A percentile compares a stretch with the other conserved stretches of the same genome.
Conservation (phyloP, 2,888 invertebrate species). For the Homarus gammarus region DNA sequence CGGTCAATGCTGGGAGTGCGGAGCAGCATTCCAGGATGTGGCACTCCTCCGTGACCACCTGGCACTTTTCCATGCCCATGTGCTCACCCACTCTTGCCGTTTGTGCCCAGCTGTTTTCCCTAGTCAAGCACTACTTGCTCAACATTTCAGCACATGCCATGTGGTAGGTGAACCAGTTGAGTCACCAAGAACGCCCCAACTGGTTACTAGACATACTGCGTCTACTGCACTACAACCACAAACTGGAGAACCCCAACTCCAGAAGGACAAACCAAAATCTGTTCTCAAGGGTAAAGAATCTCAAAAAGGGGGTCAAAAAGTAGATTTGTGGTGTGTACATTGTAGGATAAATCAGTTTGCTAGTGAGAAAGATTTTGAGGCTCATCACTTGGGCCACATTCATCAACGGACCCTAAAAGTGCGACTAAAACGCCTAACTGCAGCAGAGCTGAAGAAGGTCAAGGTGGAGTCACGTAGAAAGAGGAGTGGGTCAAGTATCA, state of each 20-base stretch:
- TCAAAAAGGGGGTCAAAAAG: constrained; percentile 1
- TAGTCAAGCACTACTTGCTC: constrained; percentile 40
- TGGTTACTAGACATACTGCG: background rate
- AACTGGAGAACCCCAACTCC: background rate
- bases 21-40: constrained; percentile 59
- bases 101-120: constrained; percentile 54
- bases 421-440: constrained; percentile 40
- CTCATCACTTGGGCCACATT: constrained; percentile 53
- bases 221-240: background rate
- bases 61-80: constrained; percentile 57
- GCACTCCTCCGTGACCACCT: constrained; percentile 61
- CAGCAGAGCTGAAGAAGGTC: constrained; percentile 30
- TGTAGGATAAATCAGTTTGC: constrained; percentile 43
- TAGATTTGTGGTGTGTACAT: constrained; percentile 33
- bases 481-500: constrained; percentile 30
- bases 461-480: constrained; percentile 51
- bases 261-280: background rate
- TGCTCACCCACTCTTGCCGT: constrained; percentile 28
- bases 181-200: constrained; percentile 1
- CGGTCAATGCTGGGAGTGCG: constrained; percentile 58
- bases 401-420: constrained; percentile 39
- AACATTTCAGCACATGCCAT: constrained; percentile 57
- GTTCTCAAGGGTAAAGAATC: background rate
- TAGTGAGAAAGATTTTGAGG: constrained; percentile 42
- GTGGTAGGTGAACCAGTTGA: constrained; percentile 39